A percentile compares a stretch with the other conserved stretches of the same genome.
These are phyloP conservation scores for Protonemura montana DNA, from an alignment of 2,888 invertebrate species.

Conservation along the genomic window DNA sequence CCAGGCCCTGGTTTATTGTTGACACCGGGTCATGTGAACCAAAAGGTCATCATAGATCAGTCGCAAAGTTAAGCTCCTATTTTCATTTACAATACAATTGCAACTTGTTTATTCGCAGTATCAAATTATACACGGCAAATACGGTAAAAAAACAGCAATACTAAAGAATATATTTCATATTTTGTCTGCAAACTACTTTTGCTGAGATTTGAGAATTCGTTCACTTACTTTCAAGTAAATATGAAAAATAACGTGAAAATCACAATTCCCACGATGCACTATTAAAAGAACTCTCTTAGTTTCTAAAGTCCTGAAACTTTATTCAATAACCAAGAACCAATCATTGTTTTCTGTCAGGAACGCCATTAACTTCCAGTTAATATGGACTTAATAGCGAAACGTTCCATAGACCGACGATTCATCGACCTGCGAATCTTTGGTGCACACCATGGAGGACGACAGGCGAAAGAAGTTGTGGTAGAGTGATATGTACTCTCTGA, in stretches of 20 bases:
- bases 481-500: not conserved
- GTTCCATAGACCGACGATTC: not conserved
- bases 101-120: not conserved
- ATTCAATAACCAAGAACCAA: no score
- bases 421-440: not conserved
- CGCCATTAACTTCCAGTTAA: not conserved
- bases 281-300: not conserved
- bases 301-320: no score
- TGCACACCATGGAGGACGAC: not conserved
- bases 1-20: not conserved
- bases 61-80: not conserved
- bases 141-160: no score
- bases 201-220: no score
- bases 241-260: no score
- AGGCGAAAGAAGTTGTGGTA: not conserved
- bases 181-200: no score
- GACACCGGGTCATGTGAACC: conserved; percentile 24
- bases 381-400: not conserved
- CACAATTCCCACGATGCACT: not conserved
- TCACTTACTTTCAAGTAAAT: no score
- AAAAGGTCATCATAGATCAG: not conserved
- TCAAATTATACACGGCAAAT: no score
- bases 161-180: no score
- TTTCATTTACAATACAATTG: not conserved
- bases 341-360: not conserved